These are phyloP conservation scores for Thecocarcelia acutangulata DNA, from an alignment of 2,888 invertebrate genomes.

Conservation along the genomic window DNA sequence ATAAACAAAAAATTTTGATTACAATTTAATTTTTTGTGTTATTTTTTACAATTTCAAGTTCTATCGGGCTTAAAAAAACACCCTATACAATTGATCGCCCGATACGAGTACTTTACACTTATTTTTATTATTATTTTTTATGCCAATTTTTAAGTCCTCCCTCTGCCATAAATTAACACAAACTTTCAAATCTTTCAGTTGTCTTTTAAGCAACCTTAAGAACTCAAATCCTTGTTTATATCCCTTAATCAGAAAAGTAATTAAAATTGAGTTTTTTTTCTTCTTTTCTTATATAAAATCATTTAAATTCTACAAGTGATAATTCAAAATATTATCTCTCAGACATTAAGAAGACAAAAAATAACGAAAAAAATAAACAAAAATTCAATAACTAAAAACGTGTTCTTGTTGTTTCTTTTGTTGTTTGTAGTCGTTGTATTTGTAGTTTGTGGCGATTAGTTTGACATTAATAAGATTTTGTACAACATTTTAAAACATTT, in stretches of 20 bases:
- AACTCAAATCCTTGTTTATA: conserved; percentile 9
- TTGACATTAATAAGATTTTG: conserved; percentile 70
- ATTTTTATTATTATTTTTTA: too few relatives aligned
- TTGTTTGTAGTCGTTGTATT: conserved; percentile 34
- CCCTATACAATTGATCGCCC: too few relatives aligned
- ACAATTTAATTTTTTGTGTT: too few relatives aligned
- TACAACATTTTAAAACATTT: conserved; percentile 70
- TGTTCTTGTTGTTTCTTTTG: conserved; percentile 8
- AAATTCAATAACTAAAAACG: conserved; percentile 25
- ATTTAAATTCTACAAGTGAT: conserved; percentile 59
- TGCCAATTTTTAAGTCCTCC: too few relatives aligned
- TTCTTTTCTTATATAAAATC: conserved; percentile 32
- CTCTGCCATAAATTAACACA: too few relatives aligned
- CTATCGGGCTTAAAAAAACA: too few relatives aligned
- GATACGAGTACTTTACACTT: too few relatives aligned
- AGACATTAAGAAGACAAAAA: conserved; percentile 24
- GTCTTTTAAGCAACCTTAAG: not conserved
- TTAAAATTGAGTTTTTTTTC: conserved; percentile 32
- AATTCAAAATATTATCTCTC: conserved; percentile 54
- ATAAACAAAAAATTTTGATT: too few relatives aligned
- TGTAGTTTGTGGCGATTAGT: conserved; percentile 60
- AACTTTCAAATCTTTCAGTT: not conserved
- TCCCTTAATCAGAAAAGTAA: conserved; percentile 40
- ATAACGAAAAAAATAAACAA: not conserved
- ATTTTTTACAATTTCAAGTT: too few relatives aligned